Evolutionary conservation across 2,888 invertebrate species (phyloP), one percentile per base, ranked within the genome.

Genomic region (Hyposoter didymator): DNA sequence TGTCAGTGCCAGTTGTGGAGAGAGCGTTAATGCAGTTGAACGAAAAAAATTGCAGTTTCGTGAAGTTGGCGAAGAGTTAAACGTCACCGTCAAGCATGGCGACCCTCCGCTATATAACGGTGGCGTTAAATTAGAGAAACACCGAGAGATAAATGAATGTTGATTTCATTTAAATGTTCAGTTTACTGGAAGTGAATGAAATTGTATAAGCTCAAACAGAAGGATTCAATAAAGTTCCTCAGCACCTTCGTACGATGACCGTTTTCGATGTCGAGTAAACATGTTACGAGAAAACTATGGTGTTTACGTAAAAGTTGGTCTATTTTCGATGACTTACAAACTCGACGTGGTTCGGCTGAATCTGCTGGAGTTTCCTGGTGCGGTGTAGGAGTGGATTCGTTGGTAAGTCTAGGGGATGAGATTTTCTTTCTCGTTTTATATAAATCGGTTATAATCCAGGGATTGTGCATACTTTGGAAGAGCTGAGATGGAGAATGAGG

Each of bases 401-500:
- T 28, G 32, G 64, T 52, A 17, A 62, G 49, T 62, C 8, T 62
- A 43, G 39, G 12, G 45, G 73, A 64, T 52, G 47, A 70, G 32
- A 69, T 84, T 78, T 66, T 69, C 49, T 59, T 35, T 67, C 10
- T 55, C 62, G 64, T 45, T 70, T 78, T 74, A 39, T 55, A 12
- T 35, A 66, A 80, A 76, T 85, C 76, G 35, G 55, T 85, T 78
- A 83, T 84, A 81, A 85, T 81, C 76, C 78, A 39, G 72, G 74
- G 83, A 83, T 85, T 85, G 73, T 74, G 80, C 80, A 78, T 69
- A 84, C 59, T 78, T 73, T 69, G 47, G 49, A 52, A 43, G 19
- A 43, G 78, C 59, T 59, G 14, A 80, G 64, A 52, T 74, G 43
- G 74, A 45, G 76, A 70, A 85, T 67, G 79, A 76, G 85, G 82